Percentiles rank a stretch among this genome's conserved stretches.
These are phyloP conservation scores for Trialeurodes vaporariorum DNA, from an alignment of 1,140 invertebrate genomes.

Conservation along the genomic window DNA sequence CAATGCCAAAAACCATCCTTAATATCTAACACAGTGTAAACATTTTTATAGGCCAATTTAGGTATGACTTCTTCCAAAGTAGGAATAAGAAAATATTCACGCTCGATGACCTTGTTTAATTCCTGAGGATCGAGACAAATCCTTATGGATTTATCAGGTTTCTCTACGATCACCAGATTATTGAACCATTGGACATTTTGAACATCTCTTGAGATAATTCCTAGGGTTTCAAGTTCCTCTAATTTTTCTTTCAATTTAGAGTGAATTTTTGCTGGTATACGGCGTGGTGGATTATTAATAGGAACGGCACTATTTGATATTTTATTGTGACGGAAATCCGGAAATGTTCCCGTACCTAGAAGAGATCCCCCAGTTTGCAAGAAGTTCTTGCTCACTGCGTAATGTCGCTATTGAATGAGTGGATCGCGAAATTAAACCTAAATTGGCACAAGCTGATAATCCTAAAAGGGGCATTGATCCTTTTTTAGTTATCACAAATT, in stretches of 20 bases:
- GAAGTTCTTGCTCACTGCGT: no score
- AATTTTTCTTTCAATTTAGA: slow-evolving; percentile 9
- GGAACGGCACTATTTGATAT: slow-evolving; percentile 2
- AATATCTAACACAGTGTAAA: slow-evolving; percentile 19
- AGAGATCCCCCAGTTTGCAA: no score
- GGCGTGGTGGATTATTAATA: slow-evolving; percentile 11
- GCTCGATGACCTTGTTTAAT: slow-evolving; percentile 12
- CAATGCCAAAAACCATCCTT: no score
- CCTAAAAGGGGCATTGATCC: no score
- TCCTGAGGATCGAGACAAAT: slow-evolving; percentile 32
- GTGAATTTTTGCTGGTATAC: slow-evolving; percentile 1
- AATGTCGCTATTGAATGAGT: no score
- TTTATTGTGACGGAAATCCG: neutral
- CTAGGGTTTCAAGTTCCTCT: neutral
- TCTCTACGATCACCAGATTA: slow-evolving; percentile 31
- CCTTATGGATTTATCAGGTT: slow-evolving; percentile 26
- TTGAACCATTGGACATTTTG: slow-evolving; percentile 27
- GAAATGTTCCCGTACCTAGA: slow-evolving; percentile 13
- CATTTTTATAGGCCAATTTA: slow-evolving; percentile 14
- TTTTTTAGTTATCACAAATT: no score
- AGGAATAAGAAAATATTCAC: slow-evolving; percentile 14
- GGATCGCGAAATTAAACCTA: no score
- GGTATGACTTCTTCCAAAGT: slow-evolving; percentile 17
- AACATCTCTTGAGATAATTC: slow-evolving; percentile 2
- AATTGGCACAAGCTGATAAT: no score